These are phyloP conservation scores for Amphiprion ocellaris DNA, from an alignment of 2,113 vertebrate genomes.

Conservation along the genomic window DNA sequence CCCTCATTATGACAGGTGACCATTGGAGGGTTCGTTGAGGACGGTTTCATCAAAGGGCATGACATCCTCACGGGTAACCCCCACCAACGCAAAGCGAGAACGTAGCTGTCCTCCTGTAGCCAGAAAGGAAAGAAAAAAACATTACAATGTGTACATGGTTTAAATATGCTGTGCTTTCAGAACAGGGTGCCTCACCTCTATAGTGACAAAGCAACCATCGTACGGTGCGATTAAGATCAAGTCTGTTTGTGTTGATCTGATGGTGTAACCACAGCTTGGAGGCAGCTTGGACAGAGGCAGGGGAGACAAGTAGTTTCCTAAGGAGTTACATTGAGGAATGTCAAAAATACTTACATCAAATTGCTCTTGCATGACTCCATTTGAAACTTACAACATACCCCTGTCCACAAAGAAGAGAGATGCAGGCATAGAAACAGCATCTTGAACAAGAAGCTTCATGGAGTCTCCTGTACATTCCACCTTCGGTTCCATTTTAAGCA, in stretches of 20 bases:
- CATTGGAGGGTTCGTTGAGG: constrained; percentile 57
- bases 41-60: constrained; percentile 64
- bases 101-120: constrained; percentile 70
- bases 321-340: neutral
- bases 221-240: constrained; percentile 77
- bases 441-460: constrained; percentile 78
- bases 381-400: constrained; percentile 34
- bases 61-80: constrained; percentile 78
- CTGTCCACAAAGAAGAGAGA: constrained; percentile 73
- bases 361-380: rapidly evolving
- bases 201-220: constrained; percentile 78
- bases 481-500: constrained; percentile 76
- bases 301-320: constrained; percentile 70
- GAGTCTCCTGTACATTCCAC: constrained; percentile 78
- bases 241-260: constrained; percentile 56
- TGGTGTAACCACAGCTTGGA: constrained; percentile 77
- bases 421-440: constrained; percentile 37
- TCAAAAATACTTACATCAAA: neutral
- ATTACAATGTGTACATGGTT: neutral
- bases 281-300: constrained; percentile 79
- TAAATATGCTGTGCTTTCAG: neutral
- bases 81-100: constrained; percentile 75
- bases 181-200: constrained; percentile 65
- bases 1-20: constrained; percentile 76
- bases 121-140: neutral